phyloP scores from a whole-genome alignment of 2,888 invertebrate species.

The Coecobrya sp. region DNA sequence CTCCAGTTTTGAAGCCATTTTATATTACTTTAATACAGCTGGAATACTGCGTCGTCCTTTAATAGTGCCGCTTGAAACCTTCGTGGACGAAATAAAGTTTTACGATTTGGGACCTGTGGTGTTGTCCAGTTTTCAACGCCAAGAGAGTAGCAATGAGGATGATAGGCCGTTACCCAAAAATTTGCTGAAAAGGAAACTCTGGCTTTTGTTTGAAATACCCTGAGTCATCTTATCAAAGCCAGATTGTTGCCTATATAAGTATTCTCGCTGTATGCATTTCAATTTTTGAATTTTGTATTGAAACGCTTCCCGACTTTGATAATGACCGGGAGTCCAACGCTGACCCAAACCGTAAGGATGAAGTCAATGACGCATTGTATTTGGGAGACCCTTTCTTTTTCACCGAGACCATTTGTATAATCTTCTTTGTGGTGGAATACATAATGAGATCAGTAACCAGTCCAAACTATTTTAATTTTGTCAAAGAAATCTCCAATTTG shows the following conservation, averaged over 20 bases:
- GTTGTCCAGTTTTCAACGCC: conserved; percentile 46
- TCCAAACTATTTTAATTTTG: conserved; percentile 74
- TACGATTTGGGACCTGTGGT: conserved; percentile 79
- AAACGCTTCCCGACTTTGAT: conserved; percentile 75
- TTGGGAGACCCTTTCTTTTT: conserved; percentile 81
- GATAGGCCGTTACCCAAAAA: conserved; percentile 71
- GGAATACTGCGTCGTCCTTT: conserved; percentile 79
- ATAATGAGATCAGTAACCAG: conserved; percentile 57
- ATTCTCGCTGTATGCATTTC: conserved; percentile 82
- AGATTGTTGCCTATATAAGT: conserved; percentile 80
- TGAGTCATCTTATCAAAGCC: conserved; percentile 78
- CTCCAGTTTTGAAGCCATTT: conserved; percentile 81
- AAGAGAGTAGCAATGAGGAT: conserved; percentile 74
- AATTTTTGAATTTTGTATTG: conserved; percentile 82
- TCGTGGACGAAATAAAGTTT: conserved; percentile 83
- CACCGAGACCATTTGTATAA: conserved; percentile 80
- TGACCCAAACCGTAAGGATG: neutral
- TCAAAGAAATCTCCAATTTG: conserved; percentile 79
- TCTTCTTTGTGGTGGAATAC: conserved; percentile 83
- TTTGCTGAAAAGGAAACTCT: conserved; percentile 83
- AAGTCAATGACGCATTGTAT: neutral
- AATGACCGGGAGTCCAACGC: neutral
- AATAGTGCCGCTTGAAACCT: conserved; percentile 76
- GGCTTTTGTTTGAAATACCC: conserved; percentile 85
- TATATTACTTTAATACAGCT: conserved; percentile 84